Evolutionary conservation across 2,113 vertebrate genomes (phyloP).

Genomic region (Sula dactylatra): DNA sequence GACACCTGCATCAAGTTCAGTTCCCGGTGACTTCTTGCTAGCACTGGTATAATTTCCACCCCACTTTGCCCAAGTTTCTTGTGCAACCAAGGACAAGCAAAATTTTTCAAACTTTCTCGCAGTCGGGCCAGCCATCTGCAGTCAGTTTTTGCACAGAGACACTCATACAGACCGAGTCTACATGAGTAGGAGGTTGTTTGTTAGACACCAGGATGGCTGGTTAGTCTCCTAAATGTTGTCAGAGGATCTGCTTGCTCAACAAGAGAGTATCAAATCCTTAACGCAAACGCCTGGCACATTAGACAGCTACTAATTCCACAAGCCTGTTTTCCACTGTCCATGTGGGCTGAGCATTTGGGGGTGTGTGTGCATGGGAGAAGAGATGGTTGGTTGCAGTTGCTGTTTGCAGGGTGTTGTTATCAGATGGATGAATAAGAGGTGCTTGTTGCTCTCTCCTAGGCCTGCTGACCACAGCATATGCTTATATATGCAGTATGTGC

Average conservation of each 20-base stretch:
- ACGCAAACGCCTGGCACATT: accelerated
- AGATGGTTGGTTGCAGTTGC: background rate
- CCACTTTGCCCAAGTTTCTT: background rate
- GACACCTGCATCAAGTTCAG: background rate
- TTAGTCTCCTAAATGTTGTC: background rate
- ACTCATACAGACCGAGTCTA: accelerated
- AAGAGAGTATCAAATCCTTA: background rate
- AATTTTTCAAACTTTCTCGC: accelerated
- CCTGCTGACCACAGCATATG: accelerated
- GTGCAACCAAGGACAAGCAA: background rate
- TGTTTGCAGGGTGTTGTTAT: background rate
- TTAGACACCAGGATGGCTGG: background rate
- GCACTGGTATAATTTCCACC: background rate
- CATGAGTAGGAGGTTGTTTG: background rate
- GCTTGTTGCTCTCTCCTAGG: background rate
- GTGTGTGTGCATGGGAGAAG: background rate
- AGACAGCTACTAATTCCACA: no score
- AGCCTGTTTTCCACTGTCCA: accelerated
- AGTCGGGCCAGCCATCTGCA: background rate
- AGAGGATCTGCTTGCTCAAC: background rate
- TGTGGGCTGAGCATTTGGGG: background rate
- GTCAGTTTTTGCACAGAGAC: background rate
- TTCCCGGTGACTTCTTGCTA: background rate
- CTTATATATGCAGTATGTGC: accelerated
- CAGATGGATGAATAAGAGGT: background rate